A percentile compares a stretch with the other conserved stretches of the same genome.
phyloP scores from a whole-genome alignment of 1,140 invertebrate genomes.

The Goniozus legneri region DNA sequence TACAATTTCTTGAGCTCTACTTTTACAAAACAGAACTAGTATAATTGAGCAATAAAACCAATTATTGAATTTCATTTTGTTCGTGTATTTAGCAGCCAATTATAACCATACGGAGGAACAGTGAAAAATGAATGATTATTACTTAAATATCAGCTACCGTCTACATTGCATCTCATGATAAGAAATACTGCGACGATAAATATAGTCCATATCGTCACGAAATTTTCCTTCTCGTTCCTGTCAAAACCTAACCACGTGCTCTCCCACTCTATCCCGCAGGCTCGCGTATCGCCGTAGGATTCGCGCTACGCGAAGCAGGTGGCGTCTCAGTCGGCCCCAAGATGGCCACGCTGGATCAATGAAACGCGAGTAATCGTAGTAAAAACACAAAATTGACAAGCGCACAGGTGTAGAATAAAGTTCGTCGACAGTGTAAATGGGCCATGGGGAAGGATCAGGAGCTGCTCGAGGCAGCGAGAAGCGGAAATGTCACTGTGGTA shows the following conservation, averaged over 20 bases:
- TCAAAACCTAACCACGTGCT: background rate
- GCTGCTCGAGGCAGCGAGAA: conserved; percentile 89
- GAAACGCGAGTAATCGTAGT: conserved; percentile 62
- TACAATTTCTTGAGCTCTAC: too few relatives aligned
- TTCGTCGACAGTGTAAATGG: conserved; percentile 58
- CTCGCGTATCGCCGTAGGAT: background rate
- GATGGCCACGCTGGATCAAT: conserved; percentile 73
- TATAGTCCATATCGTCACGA: too few relatives aligned
- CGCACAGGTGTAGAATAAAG: conserved; percentile 53
- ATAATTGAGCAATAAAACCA: too few relatives aligned
- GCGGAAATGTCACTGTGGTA: conserved; percentile 81
- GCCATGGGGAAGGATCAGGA: conserved; percentile 95
- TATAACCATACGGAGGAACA: too few relatives aligned
- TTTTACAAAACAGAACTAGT: too few relatives aligned
- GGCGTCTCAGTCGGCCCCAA: conserved; percentile 55
- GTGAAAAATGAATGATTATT: too few relatives aligned
- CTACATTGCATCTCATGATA: too few relatives aligned
- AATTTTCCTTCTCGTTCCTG: background rate
- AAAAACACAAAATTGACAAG: conserved; percentile 61
- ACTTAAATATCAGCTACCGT: too few relatives aligned
- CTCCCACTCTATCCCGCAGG: background rate
- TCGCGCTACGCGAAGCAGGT: conserved; percentile 38
- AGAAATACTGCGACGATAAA: too few relatives aligned
- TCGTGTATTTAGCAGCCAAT: too few relatives aligned
- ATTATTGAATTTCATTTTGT: too few relatives aligned